Percentiles rank a stretch among this genome's conserved stretches.
Conservation (phyloP, 2,888 invertebrate species). For the Agyllia agylla region DNA sequence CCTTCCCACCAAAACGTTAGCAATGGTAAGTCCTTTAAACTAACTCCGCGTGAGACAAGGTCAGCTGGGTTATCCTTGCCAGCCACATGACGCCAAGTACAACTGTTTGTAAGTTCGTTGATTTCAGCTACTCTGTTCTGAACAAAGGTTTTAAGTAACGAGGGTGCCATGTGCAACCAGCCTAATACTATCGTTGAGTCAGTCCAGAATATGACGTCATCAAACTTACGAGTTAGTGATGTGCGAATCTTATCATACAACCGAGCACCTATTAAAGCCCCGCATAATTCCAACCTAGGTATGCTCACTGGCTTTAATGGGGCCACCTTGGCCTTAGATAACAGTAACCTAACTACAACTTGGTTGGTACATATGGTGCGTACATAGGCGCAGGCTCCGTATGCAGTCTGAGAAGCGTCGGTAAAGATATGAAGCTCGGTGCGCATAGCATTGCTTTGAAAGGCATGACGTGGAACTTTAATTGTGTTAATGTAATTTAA, state of each 20-base stretch:
- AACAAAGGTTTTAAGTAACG: slow-evolving; percentile 47
- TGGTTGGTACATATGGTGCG: too few species aligned
- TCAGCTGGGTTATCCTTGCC: neutral
- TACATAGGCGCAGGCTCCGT: too few species aligned
- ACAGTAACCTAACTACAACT: too few species aligned
- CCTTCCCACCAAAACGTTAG: too few species aligned
- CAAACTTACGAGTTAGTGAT: neutral
- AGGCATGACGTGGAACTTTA: too few species aligned
- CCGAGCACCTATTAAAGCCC: neutral
- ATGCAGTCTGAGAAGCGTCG: too few species aligned
- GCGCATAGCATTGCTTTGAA: too few species aligned
- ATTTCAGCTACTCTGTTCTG: slow-evolving; percentile 63
- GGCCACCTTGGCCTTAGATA: neutral
- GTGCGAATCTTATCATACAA: neutral
- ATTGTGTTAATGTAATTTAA: too few species aligned
- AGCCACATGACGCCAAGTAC: slow-evolving; percentile 67
- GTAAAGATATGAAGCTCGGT: too few species aligned
- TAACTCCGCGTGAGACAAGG: neutral
- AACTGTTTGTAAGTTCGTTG: slow-evolving; percentile 2
- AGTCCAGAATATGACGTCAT: slow-evolving; percentile 68
- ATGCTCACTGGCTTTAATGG: neutral
- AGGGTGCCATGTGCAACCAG: slow-evolving; percentile 53
- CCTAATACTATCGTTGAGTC: too few species aligned
- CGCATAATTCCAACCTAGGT: neutral
- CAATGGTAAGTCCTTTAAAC: neutral